Base-by-base conservation (phyloP, 2,888 invertebrate species). In the Platycheirus albimanus region DNA sequence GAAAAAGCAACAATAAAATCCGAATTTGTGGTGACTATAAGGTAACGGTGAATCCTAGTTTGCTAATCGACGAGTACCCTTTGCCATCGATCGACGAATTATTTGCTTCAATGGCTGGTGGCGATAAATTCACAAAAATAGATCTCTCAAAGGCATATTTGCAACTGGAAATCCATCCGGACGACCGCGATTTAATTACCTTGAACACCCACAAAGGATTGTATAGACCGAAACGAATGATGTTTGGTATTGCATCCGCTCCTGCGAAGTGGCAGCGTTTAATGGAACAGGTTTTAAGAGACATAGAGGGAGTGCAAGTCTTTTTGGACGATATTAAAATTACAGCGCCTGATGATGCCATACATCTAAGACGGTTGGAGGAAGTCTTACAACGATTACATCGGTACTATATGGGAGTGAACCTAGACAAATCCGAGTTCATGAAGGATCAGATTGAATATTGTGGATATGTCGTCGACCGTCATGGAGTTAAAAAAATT, bases 161-260 rank as follows among this genome's bases (percentile, higher is more conserved):
- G n/a, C n/a, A n/a, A n/a, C n/a, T n/a, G n/a, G n/a, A n/a, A n/a
- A n/a, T n/a, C n/a, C n/a, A n/a, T n/a, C n/a, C n/a, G n/a, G n/a
- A n/a, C n/a, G n/a, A n/a, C n/a, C n/a, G n/a, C n/a, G n/a, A n/a
- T n/a, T n/a, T n/a, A n/a, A n/a, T n/a, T n/a, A n/a, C n/a, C n/a
- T n/a, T n/a, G n/a, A n/a, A n/a, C n/a, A n/a, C n/a, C n/a, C n/a
- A n/a, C n/a, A n/a, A n/a, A n/a, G n/a, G n/a, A n/a, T n/a, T n/a
- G 17, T 88, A 85, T 76, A 66, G 79, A 54, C 85, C 85, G 67
- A 88, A 84, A 10, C 64, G 88, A 17, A 69, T 88, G 45, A 76
- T 86, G 79, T 88, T 86, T 72, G 88, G 88, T 1, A 58, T 88
- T 13, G 85, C 87, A 13, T 79, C 85, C 28, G 88, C 87, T 36